These are phyloP conservation scores for Cynoglossus semilaevis DNA, from an alignment of 2,113 vertebrate genomes.

Conservation along the genomic window DNA sequence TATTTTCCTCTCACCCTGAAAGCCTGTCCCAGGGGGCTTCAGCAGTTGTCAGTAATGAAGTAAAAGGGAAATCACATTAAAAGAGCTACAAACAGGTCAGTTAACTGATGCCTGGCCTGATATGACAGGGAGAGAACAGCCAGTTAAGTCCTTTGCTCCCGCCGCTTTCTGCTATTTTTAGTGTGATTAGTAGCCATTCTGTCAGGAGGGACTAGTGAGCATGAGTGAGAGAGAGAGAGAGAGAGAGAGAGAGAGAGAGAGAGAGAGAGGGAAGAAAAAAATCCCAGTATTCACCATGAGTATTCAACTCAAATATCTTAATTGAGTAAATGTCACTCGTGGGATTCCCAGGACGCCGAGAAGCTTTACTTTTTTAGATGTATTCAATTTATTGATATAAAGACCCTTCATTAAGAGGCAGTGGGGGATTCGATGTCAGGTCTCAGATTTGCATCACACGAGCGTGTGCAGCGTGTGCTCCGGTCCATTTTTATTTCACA, in stretches of 20 bases:
- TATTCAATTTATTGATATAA: conserved; percentile 75
- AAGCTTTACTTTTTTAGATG: conserved; percentile 61
- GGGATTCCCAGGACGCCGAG: conserved; percentile 59
- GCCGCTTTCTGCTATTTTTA: conserved; percentile 46
- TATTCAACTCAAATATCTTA: conserved; percentile 69
- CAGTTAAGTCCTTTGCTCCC: conserved; percentile 51
- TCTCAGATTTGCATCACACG: conserved; percentile 41
- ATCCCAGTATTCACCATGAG: conserved; percentile 66
- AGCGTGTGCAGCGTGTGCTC: too few relatives aligned
- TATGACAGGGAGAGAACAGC: conserved; percentile 54
- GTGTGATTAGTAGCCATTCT: conserved; percentile 53
- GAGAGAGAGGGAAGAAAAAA: conserved; percentile 10
- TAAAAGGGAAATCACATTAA: conserved; percentile 62
- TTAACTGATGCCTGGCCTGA: conserved; percentile 68
- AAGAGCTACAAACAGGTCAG: conserved; percentile 73
- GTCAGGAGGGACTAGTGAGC: conserved; percentile 34
- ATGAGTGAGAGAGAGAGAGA: conserved; percentile 23
- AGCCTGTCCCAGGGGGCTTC: conserved; percentile 62
- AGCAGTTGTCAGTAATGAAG: conserved; percentile 74
- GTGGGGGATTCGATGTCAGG: conserved; percentile 52
- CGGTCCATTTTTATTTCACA: conserved; percentile 18
- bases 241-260: conserved; percentile 13
- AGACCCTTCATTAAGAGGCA: conserved; percentile 70
- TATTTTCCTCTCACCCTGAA: conserved; percentile 55
- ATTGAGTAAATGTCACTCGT: conserved; percentile 66